Percentiles rank a stretch among this genome's conserved stretches.
Conservation (phyloP, 2,888 invertebrate species). For the Trissolcus brochymenae region DNA sequence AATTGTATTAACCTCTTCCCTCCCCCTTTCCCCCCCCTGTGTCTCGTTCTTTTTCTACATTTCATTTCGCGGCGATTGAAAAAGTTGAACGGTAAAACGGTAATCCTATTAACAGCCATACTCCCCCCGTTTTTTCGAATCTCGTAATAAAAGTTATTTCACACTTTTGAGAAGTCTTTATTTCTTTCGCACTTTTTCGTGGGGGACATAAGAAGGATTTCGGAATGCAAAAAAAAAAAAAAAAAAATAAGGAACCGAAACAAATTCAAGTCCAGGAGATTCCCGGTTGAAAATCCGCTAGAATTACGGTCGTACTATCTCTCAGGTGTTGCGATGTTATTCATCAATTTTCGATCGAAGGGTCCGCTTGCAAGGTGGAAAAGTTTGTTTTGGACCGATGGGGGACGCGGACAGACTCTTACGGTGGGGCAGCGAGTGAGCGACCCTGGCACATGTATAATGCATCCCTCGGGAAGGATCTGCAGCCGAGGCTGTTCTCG, state of each 20-base stretch:
- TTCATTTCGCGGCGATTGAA: conserved; percentile 44
- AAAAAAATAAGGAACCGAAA: conserved; percentile 41
- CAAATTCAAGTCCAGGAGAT: conserved; percentile 60
- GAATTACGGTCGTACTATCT: conserved; percentile 58
- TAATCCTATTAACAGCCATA: conserved; percentile 46
- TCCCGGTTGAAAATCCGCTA: conserved; percentile 61
- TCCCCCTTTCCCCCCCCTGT: too few relatives aligned
- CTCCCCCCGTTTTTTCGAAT: conserved; percentile 10
- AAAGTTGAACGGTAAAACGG: conserved; percentile 43
- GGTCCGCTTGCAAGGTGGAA: conserved; percentile 20
- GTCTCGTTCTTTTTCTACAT: conserved; percentile 22
- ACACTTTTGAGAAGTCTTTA: conserved; percentile 44
- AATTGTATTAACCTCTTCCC: conserved; percentile 34
- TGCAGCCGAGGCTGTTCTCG: conserved; percentile 60
- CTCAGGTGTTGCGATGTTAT: conserved; percentile 64
- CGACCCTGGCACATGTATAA: conserved; percentile 65
- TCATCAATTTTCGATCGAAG: conserved; percentile 65
- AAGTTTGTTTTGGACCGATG: conserved; percentile 17
- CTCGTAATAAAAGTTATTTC: conserved; percentile 51
- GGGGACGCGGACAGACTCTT: conserved; percentile 47
- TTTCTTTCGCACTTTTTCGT: conserved; percentile 25
- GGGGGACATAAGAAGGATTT: conserved; percentile 52
- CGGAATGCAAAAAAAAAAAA: conserved; percentile 29
- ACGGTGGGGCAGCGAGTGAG: conserved; percentile 35
- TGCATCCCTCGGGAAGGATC: conserved; percentile 65